phyloP scores from a whole-genome alignment of 2,888 invertebrate genomes.

The Troides helena region DNA sequence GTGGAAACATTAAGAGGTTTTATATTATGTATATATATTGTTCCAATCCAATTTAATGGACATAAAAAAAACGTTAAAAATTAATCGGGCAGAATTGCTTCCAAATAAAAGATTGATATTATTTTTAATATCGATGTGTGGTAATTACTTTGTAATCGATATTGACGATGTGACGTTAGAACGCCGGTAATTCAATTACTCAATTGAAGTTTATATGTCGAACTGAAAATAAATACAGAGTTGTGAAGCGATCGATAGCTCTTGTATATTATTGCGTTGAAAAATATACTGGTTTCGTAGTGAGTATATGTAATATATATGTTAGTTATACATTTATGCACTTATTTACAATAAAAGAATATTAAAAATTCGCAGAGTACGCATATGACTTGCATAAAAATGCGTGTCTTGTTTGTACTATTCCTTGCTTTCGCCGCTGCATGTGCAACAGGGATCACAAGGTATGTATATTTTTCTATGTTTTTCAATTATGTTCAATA shows the following conservation, averaged over 20 bases:
- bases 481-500: background rate
- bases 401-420: slow-evolving; percentile 51
- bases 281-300: slow-evolving; percentile 14
- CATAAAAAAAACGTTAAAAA: too few species aligned
- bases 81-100: too few species aligned
- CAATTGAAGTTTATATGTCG: slow-evolving; percentile 8
- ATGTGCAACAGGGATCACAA: slow-evolving; percentile 52
- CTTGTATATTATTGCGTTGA: background rate
- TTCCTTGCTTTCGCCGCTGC: slow-evolving; percentile 52
- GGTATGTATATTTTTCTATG: slow-evolving; percentile 41
- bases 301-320: slow-evolving; percentile 15
- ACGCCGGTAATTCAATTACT: slow-evolving; percentile 30
- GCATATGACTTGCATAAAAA: slow-evolving; percentile 49
- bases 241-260: background rate
- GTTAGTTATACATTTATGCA: background rate
- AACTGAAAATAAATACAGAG: slow-evolving; percentile 20
- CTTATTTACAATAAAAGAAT: background rate
- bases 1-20: too few species aligned
- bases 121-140: background rate
- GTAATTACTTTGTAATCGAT: background rate
- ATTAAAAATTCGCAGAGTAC: slow-evolving; percentile 31
- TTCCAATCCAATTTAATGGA: too few species aligned
- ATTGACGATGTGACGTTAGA: background rate
- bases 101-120: background rate
- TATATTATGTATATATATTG: too few species aligned